These are phyloP conservation scores for Orthonyx spaldingii DNA, from an alignment of 2,113 vertebrate species.

Conservation along the genomic window DNA sequence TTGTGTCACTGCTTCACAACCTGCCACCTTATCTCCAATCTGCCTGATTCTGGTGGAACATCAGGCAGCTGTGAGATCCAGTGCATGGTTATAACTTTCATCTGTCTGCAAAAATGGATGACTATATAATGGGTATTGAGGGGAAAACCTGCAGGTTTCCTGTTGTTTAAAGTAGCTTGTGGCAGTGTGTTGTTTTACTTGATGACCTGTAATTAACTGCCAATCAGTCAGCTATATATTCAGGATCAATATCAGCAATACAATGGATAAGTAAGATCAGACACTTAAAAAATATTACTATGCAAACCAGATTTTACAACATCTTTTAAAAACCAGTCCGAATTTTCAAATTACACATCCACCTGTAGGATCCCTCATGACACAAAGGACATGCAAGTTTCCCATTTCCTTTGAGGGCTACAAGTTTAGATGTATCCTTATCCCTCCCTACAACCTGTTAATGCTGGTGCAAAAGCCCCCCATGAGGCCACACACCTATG, in stretches of 20 bases:
- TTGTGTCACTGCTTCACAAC: not conserved
- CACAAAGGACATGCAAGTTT: not conserved
- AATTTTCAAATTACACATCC: rapidly evolving
- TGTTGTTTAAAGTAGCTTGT: not conserved
- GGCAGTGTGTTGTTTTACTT: not conserved
- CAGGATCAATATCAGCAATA: not conserved
- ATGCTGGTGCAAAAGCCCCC: not conserved
- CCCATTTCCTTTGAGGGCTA: not conserved
- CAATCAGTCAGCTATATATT: not conserved
- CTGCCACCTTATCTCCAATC: not conserved
- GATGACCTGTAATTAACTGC: not conserved
- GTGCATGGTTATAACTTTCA: not conserved
- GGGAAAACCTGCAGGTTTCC: not conserved
- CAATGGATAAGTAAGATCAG: not conserved
- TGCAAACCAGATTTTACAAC: not conserved
- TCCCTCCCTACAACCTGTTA: not conserved
- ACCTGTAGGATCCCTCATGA: not conserved
- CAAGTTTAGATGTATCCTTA: not conserved
- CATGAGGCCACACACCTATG: not conserved
- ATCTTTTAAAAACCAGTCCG: not conserved
- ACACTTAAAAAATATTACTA: not conserved
- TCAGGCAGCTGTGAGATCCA: not conserved
- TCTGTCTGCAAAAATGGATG: not conserved
- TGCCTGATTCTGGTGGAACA: not conserved
- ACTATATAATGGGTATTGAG: not conserved